Evolutionary conservation across 1,140 invertebrate genomes (phyloP).

Genomic region (Lineus longissimus): DNA sequence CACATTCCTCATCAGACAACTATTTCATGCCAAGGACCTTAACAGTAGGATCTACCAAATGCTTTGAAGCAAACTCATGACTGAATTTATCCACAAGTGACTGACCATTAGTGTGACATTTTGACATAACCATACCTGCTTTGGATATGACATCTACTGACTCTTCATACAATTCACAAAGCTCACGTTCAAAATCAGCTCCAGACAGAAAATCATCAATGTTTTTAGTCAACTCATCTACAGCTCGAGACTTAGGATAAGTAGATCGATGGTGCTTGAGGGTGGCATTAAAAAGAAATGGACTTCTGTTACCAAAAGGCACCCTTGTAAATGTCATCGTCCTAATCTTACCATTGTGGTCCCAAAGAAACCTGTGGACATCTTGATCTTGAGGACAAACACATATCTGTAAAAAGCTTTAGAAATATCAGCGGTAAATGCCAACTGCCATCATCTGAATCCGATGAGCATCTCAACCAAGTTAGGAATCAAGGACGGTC

Average conservation of each 20-base stretch:
- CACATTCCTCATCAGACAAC: too few species aligned
- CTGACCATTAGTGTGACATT: too few species aligned
- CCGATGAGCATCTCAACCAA: conserved; percentile 10
- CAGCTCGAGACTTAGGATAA: conserved; percentile 21
- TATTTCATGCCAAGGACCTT: too few species aligned
- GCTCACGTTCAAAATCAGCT: too few species aligned
- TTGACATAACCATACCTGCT: too few species aligned
- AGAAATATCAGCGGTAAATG: conserved; percentile 12
- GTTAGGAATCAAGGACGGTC: conserved; percentile 16
- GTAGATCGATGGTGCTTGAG: conserved; percentile 31
- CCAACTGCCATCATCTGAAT: conserved; percentile 7
- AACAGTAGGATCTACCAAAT: too few species aligned
- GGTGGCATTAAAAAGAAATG: conserved; percentile 12
- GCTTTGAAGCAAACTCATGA: too few species aligned
- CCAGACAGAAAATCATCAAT: conserved; percentile 46
- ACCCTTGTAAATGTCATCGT: conserved; percentile 11
- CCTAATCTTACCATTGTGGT: background rate
- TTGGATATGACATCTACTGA: too few species aligned
- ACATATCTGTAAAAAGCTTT: conserved; percentile 15
- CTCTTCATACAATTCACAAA: too few species aligned
- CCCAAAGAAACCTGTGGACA: conserved; percentile 12
- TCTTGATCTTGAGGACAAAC: conserved; percentile 5
- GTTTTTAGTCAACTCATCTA: conserved; percentile 33
- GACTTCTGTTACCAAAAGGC: conserved; percentile 10
- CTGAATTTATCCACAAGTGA: too few species aligned